Conservation (phyloP, 2,888 invertebrate genomes). For the Drosophila paranaensis region DNA sequence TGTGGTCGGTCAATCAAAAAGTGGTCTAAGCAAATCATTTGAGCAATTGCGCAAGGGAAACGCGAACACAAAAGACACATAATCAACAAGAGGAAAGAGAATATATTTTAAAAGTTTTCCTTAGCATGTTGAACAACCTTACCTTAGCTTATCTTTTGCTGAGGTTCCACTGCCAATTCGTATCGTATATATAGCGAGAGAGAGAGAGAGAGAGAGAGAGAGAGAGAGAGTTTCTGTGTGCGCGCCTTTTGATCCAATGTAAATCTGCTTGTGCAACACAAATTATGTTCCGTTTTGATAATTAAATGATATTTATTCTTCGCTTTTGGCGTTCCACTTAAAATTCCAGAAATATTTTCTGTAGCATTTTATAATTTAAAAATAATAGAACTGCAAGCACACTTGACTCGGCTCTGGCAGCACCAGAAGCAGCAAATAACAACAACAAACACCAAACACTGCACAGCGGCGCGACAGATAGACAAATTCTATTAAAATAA, state of each 20-base stretch:
- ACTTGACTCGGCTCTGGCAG: constrained; percentile 27
- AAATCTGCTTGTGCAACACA: constrained; percentile 46
- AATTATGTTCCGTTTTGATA: constrained; percentile 14
- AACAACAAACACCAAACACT: constrained; percentile 12
- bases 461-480: constrained; percentile 1
- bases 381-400: constrained; percentile 34
- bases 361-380: constrained; percentile 34
- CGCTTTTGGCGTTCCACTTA: constrained; percentile 62
- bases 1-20: constrained; percentile 72
- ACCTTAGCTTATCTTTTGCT: constrained; percentile 40
- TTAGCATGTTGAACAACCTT: constrained; percentile 27
- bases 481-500: constrained; percentile 29
- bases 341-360: constrained; percentile 67
- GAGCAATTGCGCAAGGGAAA: constrained; percentile 65
- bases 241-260: constrained; percentile 26
- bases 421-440: not conserved
- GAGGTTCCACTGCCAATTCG: constrained; percentile 41
- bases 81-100: not conserved
- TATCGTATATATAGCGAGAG: constrained; percentile 14
- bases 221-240: constrained; percentile 2
- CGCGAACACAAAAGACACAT: not conserved
- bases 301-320: constrained; percentile 40
- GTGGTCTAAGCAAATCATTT: constrained; percentile 75
- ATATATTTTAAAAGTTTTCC: constrained; percentile 19
- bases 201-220: not conserved